Evolutionary conservation across 2,113 vertebrate species (phyloP).

Genomic region (Dasyornis broadbenti): DNA sequence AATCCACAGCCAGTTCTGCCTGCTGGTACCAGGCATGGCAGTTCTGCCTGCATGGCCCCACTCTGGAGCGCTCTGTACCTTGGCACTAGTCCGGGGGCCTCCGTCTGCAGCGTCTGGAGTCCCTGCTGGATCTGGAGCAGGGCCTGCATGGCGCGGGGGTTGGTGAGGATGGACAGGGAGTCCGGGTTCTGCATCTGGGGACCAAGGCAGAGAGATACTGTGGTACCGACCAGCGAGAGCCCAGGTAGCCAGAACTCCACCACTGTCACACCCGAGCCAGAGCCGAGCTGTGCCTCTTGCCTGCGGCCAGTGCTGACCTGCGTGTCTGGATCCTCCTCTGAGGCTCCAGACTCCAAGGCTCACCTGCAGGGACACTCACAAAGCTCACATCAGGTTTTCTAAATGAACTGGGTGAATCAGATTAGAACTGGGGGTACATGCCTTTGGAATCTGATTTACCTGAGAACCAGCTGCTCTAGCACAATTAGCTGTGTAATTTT

Average conservation of each 20-base stretch:
- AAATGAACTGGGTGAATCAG: background rate
- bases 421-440: background rate
- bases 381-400: background rate
- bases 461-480: background rate
- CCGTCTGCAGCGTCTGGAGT: constrained; percentile 92
- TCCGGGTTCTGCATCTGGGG: constrained; percentile 98
- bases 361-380: background rate
- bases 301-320: background rate
- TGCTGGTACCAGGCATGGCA: background rate
- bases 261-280: background rate
- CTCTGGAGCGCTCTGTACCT: constrained; percentile 60
- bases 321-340: background rate
- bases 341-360: background rate
- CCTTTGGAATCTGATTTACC: background rate
- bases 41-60: background rate
- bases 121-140: constrained; percentile 98
- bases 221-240: background rate
- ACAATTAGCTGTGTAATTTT: background rate
- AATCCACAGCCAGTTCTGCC: background rate
- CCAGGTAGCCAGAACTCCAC: background rate
- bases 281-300: background rate
- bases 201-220: background rate
- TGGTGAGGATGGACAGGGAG: constrained; percentile 93
- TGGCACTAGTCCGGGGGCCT: constrained; percentile 94
- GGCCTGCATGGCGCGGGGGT: constrained; percentile 96